Evolutionary conservation across 2,888 invertebrate species (phyloP).

Genomic region (Halocaridina rubra): DNA sequence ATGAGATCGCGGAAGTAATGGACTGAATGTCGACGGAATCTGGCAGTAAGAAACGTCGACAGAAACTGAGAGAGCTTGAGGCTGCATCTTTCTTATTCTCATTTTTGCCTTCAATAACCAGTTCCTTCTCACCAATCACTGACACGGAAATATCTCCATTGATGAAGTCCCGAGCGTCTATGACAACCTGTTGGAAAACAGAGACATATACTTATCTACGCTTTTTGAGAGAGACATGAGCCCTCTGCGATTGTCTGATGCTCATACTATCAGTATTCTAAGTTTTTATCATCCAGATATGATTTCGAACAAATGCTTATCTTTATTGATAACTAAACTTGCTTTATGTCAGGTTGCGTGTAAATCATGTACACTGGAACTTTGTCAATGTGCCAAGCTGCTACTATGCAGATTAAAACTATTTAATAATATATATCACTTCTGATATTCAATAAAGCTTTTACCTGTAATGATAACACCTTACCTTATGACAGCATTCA

Average conservation of each 20-base stretch:
- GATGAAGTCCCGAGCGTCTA: constrained; percentile 57
- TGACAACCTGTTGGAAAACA: constrained; percentile 27
- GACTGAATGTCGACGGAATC: constrained; percentile 9
- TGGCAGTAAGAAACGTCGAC: constrained; percentile 47
- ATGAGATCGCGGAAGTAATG: constrained; percentile 45
- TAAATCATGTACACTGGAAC: background rate
- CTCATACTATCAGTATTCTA: too few species aligned
- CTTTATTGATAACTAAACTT: too few species aligned
- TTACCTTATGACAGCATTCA: constrained; percentile 13
- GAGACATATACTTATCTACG: too few species aligned
- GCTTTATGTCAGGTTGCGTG: too few species aligned
- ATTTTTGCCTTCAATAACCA: constrained; percentile 48
- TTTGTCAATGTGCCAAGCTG: background rate
- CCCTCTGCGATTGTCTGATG: too few species aligned
- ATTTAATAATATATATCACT: background rate
- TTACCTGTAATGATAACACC: background rate
- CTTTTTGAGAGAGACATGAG: too few species aligned
- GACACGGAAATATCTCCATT: constrained; percentile 44
- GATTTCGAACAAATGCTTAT: too few species aligned
- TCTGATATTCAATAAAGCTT: background rate
- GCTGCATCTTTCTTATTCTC: constrained; percentile 27
- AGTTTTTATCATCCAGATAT: too few species aligned
- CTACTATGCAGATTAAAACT: background rate
- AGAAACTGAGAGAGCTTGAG: constrained; percentile 24
- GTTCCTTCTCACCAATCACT: constrained; percentile 36